Percentiles rank a stretch among this genome's conserved stretches.
phyloP scores from a whole-genome alignment of 2,888 invertebrate species.

The Stegophylla sp. region DNA sequence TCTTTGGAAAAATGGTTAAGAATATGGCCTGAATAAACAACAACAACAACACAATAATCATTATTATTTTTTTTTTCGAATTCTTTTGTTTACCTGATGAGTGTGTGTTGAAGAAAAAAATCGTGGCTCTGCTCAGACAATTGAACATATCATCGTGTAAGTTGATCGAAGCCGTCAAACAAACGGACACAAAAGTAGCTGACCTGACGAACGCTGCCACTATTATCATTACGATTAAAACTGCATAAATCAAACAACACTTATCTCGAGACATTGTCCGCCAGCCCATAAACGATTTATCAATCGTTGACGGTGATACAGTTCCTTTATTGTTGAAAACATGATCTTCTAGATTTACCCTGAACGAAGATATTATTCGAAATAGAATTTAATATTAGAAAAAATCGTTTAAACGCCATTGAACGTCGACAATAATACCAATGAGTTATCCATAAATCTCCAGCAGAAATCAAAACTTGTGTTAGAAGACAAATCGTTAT shows the following conservation, averaged over 20 bases:
- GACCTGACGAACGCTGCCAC: slow-evolving; percentile 70
- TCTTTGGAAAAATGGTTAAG: slow-evolving; percentile 91
- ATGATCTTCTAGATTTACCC: slow-evolving; percentile 67
- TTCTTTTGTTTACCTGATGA: slow-evolving; percentile 68
- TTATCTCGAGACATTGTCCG: slow-evolving; percentile 33
- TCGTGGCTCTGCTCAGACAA: slow-evolving; percentile 78
- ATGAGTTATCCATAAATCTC: slow-evolving; percentile 76
- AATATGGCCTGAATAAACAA: slow-evolving; percentile 69
- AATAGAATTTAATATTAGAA: not conserved
- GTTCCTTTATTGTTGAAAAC: slow-evolving; percentile 20
- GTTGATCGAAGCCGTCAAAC: slow-evolving; percentile 79
- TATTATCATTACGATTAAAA: slow-evolving; percentile 68
- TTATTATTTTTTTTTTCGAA: not conserved
- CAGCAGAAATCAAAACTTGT: slow-evolving; percentile 70
- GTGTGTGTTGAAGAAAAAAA: slow-evolving; percentile 88
- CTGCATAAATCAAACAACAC: slow-evolving; percentile 70
- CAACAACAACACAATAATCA: not conserved
- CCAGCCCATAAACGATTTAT: not conserved
- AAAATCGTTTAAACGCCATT: not conserved
- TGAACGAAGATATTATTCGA: slow-evolving; percentile 68
- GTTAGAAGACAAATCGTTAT: slow-evolving; percentile 71
- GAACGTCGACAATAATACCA: slow-evolving; percentile 69
- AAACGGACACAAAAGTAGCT: slow-evolving; percentile 75
- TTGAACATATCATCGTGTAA: slow-evolving; percentile 86
- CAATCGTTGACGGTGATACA: not conserved